Conservation (phyloP, 1,140 invertebrate genomes). For the Plutomurus gul region DNA sequence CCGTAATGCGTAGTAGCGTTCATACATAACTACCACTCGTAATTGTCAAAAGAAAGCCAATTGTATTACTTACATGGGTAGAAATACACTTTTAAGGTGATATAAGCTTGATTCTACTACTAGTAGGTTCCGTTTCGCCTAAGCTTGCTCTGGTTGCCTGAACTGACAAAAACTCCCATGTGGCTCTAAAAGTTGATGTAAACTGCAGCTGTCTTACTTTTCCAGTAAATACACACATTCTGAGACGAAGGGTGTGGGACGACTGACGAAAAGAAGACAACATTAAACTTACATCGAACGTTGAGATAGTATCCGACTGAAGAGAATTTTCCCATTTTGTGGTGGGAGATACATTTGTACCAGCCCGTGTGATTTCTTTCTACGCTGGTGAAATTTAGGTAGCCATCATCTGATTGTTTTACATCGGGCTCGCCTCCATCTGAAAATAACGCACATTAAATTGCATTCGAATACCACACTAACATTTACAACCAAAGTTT, state of each 20-base stretch:
- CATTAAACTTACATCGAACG: conserved; percentile 73
- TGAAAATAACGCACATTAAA: conserved; percentile 56
- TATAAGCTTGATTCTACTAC: too few species aligned
- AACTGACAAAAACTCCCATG: too few species aligned
- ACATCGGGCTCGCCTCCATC: conserved; percentile 65
- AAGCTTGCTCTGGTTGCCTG: too few species aligned
- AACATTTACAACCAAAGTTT: too few species aligned
- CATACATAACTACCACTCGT: too few species aligned
- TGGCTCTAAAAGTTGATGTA: conserved; percentile 13
- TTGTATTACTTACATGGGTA: too few species aligned
- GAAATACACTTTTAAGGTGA: too few species aligned
- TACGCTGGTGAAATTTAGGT: conserved; percentile 79
- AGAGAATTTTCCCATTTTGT: conserved; percentile 79
- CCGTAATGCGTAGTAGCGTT: too few species aligned
- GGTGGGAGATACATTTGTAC: conserved; percentile 84
- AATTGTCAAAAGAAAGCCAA: too few species aligned
- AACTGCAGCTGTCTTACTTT: neutral
- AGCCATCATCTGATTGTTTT: conserved; percentile 71
- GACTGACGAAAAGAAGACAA: neutral
- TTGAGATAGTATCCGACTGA: conserved; percentile 88
- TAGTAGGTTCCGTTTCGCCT: too few species aligned
- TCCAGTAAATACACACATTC: too few species aligned
- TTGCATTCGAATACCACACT: conserved; percentile 18
- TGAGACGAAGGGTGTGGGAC: too few species aligned
- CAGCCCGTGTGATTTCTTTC: conserved; percentile 77